Conservation (phyloP, 92 coral and sea anemone genomes). For the Parazoanthus atlanticus region DNA sequence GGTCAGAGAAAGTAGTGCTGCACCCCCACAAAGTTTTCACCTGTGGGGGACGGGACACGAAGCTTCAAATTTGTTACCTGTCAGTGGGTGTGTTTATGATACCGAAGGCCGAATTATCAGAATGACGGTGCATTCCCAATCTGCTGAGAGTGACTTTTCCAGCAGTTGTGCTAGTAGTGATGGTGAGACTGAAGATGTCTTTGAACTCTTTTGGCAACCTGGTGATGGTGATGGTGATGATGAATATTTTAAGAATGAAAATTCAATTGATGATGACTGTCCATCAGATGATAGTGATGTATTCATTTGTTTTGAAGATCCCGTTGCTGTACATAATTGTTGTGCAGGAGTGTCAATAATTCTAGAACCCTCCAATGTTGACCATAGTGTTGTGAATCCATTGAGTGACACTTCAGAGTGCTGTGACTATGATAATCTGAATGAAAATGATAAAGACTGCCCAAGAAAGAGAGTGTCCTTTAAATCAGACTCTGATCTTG, state of each 20-base stretch:
- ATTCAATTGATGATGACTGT: constrained; percentile 3
- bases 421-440: background rate
- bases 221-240: background rate
- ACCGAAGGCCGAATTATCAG: constrained; percentile 8
- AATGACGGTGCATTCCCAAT: constrained; percentile 28
- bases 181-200: constrained; percentile 36
- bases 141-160: background rate
- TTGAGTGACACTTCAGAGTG: background rate
- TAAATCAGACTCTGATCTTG: constrained; percentile 67
- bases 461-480: constrained; percentile 72
- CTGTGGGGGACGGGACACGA: background rate
- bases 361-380: background rate
- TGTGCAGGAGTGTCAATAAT: constrained; percentile 2
- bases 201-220: constrained; percentile 38
- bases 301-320: constrained; percentile 28
- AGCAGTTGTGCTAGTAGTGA: constrained; percentile 7
- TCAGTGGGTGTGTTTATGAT: constrained; percentile 32
- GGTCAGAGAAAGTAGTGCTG: background rate
- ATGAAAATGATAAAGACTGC: background rate
- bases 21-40: background rate
- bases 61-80: background rate
- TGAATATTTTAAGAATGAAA: background rate
- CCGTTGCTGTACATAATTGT: background rate
- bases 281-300: constrained; percentile 32
- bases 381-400: background rate